Percentiles rank a stretch among this genome's conserved stretches.
Conservation (phyloP, 2,888 invertebrate species). For the Lochmaea capreae region DNA sequence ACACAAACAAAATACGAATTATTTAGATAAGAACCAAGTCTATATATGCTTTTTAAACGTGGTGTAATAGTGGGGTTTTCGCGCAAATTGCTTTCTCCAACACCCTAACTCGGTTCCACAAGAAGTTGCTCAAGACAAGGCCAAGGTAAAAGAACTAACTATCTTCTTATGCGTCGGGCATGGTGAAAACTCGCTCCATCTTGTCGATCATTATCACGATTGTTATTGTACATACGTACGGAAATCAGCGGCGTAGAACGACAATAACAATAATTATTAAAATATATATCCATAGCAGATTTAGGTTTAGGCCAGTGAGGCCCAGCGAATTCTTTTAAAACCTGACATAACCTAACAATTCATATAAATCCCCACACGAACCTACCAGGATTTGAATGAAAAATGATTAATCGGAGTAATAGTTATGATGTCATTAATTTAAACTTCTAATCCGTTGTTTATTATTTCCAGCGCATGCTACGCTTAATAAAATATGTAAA, state of each 20-base stretch:
- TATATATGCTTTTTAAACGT: slow-evolving; percentile 58
- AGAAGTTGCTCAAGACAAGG: slow-evolving; percentile 50
- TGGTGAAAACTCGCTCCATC: slow-evolving; percentile 13
- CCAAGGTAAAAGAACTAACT: slow-evolving; percentile 54
- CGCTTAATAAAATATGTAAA: background rate
- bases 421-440: too few species aligned
- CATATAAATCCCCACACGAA: too few species aligned
- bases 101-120: slow-evolving; percentile 44
- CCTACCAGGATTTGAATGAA: too few species aligned
- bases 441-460: background rate
- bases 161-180: slow-evolving; percentile 9
- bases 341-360: too few species aligned
- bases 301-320: too few species aligned
- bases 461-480: background rate
- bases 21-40: slow-evolving; percentile 48
- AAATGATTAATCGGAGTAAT: too few species aligned
- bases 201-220: background rate
- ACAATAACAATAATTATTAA: background rate
- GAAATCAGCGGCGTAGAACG: background rate
- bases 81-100: slow-evolving; percentile 44
- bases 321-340: too few species aligned
- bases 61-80: slow-evolving; percentile 38
- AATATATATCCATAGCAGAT: background rate
- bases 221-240: background rate
- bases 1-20: slow-evolving; percentile 59